Evolutionary conservation across 30 jellyfish, hydroid and myxozoan species (phyloP).

Genomic region (Hydractinia echinata): DNA sequence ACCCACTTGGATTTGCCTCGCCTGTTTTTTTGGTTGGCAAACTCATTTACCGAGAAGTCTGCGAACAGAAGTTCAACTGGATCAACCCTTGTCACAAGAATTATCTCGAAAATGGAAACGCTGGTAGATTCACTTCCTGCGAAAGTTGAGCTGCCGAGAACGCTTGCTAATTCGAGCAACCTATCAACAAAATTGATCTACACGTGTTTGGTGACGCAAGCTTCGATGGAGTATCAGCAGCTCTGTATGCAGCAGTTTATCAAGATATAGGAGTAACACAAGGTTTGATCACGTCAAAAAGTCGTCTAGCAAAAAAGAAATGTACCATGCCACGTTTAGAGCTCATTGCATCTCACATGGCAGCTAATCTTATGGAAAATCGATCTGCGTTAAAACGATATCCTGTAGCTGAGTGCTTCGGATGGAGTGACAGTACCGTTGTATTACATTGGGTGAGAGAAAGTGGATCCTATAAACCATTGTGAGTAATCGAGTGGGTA

Average conservation of each 20-base stretch:
- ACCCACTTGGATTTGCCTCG: conserved; percentile 60
- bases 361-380: conserved; percentile 34
- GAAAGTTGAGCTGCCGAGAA: conserved; percentile 24
- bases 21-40: conserved; percentile 40
- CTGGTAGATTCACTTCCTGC: conserved; percentile 20
- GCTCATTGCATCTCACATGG: conserved; percentile 40
- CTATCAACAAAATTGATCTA: conserved; percentile 17
- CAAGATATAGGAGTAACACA: too few relatives aligned
- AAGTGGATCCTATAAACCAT: conserved; percentile 44
- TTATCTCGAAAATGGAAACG: conserved; percentile 10
- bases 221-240: too few relatives aligned
- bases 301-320: conserved; percentile 28
- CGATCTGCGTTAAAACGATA: conserved; percentile 21
- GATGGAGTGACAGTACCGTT: conserved; percentile 61
- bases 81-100: conserved; percentile 25
- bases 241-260: too few relatives aligned
- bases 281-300: conserved; percentile 29
- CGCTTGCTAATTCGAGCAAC: conserved; percentile 16
- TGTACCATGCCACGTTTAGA: conserved; percentile 45
- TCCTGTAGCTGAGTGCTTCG: conserved; percentile 24
- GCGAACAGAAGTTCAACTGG: conserved; percentile 43
- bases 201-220: too few relatives aligned
- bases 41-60: conserved; percentile 38
- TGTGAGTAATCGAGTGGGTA: conserved; percentile 49
- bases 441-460: conserved; percentile 59